These are phyloP conservation scores for Octodonta nipae DNA, from an alignment of 2,888 invertebrate genomes.

Conservation along the genomic window DNA sequence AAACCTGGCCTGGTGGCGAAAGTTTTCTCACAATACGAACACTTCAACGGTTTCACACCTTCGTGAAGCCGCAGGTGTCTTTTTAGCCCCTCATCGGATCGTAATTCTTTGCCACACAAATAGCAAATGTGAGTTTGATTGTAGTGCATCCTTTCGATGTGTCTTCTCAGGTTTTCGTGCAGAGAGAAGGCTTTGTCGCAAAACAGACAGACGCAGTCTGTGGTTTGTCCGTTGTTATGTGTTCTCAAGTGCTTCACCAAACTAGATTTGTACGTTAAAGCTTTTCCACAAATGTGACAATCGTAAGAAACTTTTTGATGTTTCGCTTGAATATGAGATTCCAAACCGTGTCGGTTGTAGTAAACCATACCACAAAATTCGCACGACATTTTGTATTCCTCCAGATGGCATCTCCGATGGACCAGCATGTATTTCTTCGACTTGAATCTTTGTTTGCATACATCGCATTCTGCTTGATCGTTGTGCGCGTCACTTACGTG, in stretches of 20 bases:
- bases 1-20: conserved; percentile 43
- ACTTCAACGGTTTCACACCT: conserved; percentile 35
- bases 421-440: background rate
- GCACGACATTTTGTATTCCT: too few relatives aligned
- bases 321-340: too few relatives aligned
- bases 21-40: conserved; percentile 42
- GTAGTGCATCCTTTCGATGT: background rate
- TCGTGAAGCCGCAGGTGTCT: conserved; percentile 25
- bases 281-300: conserved; percentile 13
- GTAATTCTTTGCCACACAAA: conserved; percentile 39
- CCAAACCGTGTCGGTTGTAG: too few relatives aligned
- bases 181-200: background rate
- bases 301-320: too few relatives aligned
- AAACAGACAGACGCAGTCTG: background rate
- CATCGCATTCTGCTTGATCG: background rate
- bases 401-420: too few relatives aligned
- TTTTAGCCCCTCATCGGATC: conserved; percentile 26
- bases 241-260: conserved; percentile 13
- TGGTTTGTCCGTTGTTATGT: background rate
- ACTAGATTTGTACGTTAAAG: conserved; percentile 26
- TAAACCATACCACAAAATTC: too few relatives aligned
- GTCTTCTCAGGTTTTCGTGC: background rate
- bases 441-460: background rate
- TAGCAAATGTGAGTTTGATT: conserved; percentile 29
- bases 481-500: background rate